Base-by-base conservation (phyloP, 2,113 vertebrate species). In the Dolichallabes microphthalmus region DNA sequence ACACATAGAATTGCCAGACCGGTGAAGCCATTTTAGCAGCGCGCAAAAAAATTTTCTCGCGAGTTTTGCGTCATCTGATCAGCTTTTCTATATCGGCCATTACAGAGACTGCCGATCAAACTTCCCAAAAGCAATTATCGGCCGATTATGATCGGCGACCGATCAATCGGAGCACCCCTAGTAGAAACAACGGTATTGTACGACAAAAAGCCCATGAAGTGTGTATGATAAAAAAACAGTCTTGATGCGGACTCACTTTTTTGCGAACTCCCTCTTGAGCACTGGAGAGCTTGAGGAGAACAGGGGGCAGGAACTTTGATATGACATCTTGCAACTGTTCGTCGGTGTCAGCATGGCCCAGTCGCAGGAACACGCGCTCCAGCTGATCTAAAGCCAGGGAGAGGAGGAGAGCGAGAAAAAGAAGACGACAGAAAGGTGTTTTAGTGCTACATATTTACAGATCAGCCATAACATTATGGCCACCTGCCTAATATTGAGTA, bases 311-410 rank as follows among this genome's bases (percentile, higher is more conserved):
- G 84, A 99, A 99, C 93, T 99, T 99, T 81, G 98, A 99, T 93
- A 99, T 99, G 90, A 99, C 98, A 83, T 96, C 97, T 93, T 99
- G 98, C 68, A 99, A 93, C 78, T 99, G 98, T 12, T 99, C 98
- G 79, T 99, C 98, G 68, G 98, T 99, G 91, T 99, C 98, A 88
- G 98, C 98, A 92, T 98, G 98, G 92, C 98, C 98, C 79, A 99
- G 94, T 78, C 98, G 96, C 82, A 99, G 95, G 93, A 99, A 99
- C 88, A 99, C 98, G 1, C 98, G 96, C 88, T 99, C 98, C 94
- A 99, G 94, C 55, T 99, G 98, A 96, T 99, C 98, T 99, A 91
- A 68, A 90, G 80, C 73, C 27, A 45, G 20, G 61, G 74, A 84
- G 73, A 85, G 50, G 82, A 32, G 25, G 82, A 80, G 9, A 25